Evolutionary conservation across 2,797 vertebrate genomes (phyloP), one percentile per base, ranked within the genome.

Genomic region (Typhlichthys subterraneus): DNA sequence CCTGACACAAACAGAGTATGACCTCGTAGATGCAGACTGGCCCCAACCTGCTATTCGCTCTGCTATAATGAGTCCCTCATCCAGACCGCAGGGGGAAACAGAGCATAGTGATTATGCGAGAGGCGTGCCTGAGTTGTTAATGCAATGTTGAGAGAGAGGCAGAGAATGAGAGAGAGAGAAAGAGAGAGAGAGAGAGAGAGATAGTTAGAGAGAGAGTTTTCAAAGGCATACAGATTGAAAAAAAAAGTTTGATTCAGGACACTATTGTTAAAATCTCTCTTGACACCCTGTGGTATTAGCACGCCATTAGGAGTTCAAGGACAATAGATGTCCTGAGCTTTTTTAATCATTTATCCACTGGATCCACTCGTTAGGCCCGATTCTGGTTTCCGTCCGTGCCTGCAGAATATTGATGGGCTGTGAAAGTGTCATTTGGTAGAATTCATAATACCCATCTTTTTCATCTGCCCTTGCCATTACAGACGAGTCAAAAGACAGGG

Each of bases 241-340:
- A 64, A 75, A 75, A 77, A 86, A 81, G 78, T 88, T 86, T 69
- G 67, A 85, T 80, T 82, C 65, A 71, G 80, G 81, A 84, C 71
- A 79, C 69, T 76, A 72, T 83, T 84, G 80, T 87, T 85, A 77
- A 86, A 88, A 90, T 87, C 64, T 76, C 74, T 87, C 72, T 74
- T 82, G 82, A 88, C 87, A 85, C 69, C 54, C 29, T 67, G 56
- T 19, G 19, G 82, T 82, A 87, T 90, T 89, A 86, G 83, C 77
- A 77, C 57, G 46, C 77, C 73, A 88, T 90, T 89, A 89, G 72
- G 70, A 86, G 87, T 89, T 86, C 85, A 88, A 91, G 89, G 88
- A 86, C 85, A 88, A 85, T 79, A 66, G 69, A 79, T 69, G 77
- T 76, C 74, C 73, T 81, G 76, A 7, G 59, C 15, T 84, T 83